phyloP scores from a whole-genome alignment of 1,140 invertebrate species.

The Orchestia grillus region DNA sequence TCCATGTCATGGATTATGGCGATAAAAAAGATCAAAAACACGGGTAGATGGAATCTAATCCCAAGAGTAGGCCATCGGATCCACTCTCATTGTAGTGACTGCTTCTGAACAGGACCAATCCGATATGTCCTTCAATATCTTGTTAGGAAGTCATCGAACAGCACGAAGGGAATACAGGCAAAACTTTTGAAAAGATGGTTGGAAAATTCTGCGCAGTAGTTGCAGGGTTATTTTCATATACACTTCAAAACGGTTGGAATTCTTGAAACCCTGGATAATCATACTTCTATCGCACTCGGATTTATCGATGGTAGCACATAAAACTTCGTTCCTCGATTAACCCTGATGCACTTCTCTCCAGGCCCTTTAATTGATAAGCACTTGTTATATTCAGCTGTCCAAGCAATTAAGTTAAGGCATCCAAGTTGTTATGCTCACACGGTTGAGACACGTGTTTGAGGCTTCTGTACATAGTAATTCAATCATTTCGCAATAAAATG shows the following conservation, averaged over 20 bases:
- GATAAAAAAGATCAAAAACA: neutral
- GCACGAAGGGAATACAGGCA: neutral
- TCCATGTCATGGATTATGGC: slow-evolving; percentile 37
- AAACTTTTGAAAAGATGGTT: neutral
- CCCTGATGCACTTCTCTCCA: neutral
- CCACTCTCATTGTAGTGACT: neutral
- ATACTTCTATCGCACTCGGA: no score
- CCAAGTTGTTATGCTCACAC: neutral
- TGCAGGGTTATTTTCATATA: neutral
- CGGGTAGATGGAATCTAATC: neutral
- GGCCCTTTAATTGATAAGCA: neutral
- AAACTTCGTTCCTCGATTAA: no score
- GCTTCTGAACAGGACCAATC: neutral
- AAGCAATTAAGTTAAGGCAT: neutral
- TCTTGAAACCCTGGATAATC: neutral
- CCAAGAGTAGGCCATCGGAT: neutral
- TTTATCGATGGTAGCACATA: no score
- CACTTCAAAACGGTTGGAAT: neutral
- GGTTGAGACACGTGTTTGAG: neutral
- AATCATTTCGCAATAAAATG: neutral
- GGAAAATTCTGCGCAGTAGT: neutral
- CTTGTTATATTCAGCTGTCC: neutral
- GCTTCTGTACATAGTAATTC: neutral
- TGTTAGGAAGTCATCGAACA: no score
- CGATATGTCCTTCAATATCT: neutral